Base-by-base conservation (phyloP, 2,113 vertebrate genomes). In the Octodon degus region DNA sequence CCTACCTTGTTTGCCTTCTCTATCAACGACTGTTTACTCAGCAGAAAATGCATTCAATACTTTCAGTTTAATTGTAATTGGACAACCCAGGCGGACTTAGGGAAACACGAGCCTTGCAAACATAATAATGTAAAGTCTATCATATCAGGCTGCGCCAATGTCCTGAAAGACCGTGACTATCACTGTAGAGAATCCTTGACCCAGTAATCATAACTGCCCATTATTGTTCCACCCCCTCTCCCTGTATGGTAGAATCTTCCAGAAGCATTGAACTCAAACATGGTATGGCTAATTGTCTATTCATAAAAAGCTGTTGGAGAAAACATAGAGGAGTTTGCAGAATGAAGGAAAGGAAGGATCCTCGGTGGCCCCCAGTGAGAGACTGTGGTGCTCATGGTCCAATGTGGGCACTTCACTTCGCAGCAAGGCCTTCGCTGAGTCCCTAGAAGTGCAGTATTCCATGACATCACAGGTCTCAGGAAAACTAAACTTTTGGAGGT, bases 181-280 rank as follows among this genome's bases (percentile, higher is more conserved):
- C 53, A 53, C 32, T n/a, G 6, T 53, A 50, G 68, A 43, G n/a
- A 84, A 65, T 53, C 8, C 1, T 58, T 84, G 86, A 86, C n/a
- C 16, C 19, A 85, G 76, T 90, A 83, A 89, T 37, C 37, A 68
- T 34, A 86, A 47, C 58, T 84, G 27, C 2, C 79, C 89, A 77
- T 68, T 60, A 92, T 8, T 90, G 37, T 58, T 92, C 85, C 77
- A 81, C 81, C 37, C 16, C 84, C 34, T 92, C 55, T 84, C 30
- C 20, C 47, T 30, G 5, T 27, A 62, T 68, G 30, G 47, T 90
- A 90, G 63, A 83, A 89, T 2, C 43, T 95, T 83, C 53, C 76
- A 90, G 58, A 92, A 93, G 63, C 76, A 81, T 0, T 83, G n/a
- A 90, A 96, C 85, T 96, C 84, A 83, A 92, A 92, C 63, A 96